Conservation (phyloP, 2,888 invertebrate species). For the Archaeoteleia sp. region DNA sequence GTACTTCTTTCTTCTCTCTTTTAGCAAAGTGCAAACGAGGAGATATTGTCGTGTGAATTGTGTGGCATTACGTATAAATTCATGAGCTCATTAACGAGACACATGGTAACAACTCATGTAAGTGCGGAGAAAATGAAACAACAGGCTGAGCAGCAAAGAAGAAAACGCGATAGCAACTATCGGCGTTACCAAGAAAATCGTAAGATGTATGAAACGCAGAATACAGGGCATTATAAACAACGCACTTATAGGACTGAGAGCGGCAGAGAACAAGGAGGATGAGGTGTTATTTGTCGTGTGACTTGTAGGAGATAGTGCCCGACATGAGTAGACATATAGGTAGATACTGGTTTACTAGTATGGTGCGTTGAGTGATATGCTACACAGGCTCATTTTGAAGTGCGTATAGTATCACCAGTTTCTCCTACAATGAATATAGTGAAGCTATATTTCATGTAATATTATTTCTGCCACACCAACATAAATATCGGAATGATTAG, state of each 20-base stretch:
- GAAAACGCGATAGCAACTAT: conserved; percentile 72
- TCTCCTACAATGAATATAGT: too few species aligned
- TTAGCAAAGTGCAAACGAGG: conserved; percentile 69
- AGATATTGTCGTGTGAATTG: conserved; percentile 72
- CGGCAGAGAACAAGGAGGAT: conserved; percentile 58
- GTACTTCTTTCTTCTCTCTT: conserved; percentile 5
- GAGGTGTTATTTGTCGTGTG: conserved; percentile 49
- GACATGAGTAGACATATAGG: not conserved
- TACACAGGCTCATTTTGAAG: too few species aligned
- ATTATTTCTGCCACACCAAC: too few species aligned
- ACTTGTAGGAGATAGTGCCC: conserved; percentile 4
- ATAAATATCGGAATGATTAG: too few species aligned
- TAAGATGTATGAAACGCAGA: conserved; percentile 71
- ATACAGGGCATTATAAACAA: conserved; percentile 58
- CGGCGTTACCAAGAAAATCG: conserved; percentile 72
- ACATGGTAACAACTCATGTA: conserved; percentile 79
- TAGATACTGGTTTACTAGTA: conserved; percentile 37
- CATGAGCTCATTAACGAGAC: conserved; percentile 79
- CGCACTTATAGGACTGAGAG: conserved; percentile 55
- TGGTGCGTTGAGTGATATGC: conserved; percentile 30
- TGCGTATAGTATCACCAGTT: too few species aligned
- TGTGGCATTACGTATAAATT: conserved; percentile 78
- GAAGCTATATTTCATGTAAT: too few species aligned
- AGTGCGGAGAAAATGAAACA: conserved; percentile 72
- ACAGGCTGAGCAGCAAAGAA: conserved; percentile 72